Evolutionary conservation across 2,113 vertebrate genomes (phyloP).

Genomic region (Crotalus viridis): DNA sequence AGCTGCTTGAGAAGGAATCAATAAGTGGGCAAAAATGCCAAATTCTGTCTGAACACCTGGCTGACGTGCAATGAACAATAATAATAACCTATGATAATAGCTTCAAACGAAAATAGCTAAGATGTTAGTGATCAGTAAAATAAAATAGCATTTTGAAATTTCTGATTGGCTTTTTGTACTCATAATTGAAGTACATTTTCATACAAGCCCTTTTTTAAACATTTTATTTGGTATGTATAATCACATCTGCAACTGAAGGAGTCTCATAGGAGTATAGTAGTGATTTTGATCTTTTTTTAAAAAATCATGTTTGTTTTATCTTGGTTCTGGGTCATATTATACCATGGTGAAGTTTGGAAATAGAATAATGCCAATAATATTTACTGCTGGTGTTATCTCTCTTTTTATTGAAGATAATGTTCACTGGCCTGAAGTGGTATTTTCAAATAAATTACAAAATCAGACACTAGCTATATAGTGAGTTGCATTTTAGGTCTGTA

Average conservation of each 20-base stretch:
- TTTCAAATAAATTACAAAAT: constrained; percentile 24
- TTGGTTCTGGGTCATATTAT: constrained; percentile 26
- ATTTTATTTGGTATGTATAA: not conserved
- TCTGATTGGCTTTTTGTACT: not conserved
- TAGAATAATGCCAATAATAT: constrained; percentile 22
- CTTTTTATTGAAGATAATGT: constrained; percentile 7
- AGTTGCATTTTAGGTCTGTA: not conserved
- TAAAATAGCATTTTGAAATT: not conserved
- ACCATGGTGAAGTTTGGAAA: constrained; percentile 33
- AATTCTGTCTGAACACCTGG: too few relatives aligned
- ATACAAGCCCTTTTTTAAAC: not conserved
- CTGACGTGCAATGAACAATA: too few relatives aligned
- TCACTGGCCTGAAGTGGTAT: constrained; percentile 14
- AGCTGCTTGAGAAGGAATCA: too few relatives aligned
- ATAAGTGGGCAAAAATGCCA: too few relatives aligned
- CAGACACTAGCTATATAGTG: constrained; percentile 9
- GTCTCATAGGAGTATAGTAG: not conserved
- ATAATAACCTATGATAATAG: too few relatives aligned
- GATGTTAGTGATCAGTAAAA: not conserved
- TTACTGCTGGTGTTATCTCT: not conserved
- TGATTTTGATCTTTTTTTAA: not conserved
- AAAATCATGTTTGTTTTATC: constrained; percentile 1
- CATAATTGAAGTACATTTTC: not conserved
- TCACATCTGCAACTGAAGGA: not conserved
- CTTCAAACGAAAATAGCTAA: not conserved